phyloP scores from a whole-genome alignment of 2,888 invertebrate species.

The Xylocampa areola region DNA sequence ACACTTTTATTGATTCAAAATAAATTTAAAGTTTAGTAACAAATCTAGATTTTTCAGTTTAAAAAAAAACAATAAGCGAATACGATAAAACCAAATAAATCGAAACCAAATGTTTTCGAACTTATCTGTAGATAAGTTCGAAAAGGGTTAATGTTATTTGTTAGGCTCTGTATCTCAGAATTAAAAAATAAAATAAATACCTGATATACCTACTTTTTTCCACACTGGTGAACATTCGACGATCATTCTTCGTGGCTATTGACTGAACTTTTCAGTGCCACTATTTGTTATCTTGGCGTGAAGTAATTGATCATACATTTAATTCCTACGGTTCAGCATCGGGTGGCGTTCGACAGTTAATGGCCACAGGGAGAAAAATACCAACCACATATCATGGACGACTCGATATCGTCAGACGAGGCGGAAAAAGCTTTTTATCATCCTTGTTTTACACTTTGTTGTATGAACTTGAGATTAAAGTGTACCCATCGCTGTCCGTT shows the following conservation, averaged over 20 bases:
- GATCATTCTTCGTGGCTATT: slow-evolving; percentile 9
- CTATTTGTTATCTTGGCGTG: slow-evolving; percentile 19
- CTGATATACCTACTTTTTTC: slow-evolving; percentile 17
- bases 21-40: too few relatives aligned
- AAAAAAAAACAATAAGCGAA: too few relatives aligned
- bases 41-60: too few relatives aligned
- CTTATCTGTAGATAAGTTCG: too few relatives aligned
- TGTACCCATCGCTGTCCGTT: slow-evolving; percentile 10
- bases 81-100: too few relatives aligned
- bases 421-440: neutral
- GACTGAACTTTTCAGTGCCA: slow-evolving; percentile 11
- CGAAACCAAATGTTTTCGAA: too few relatives aligned
- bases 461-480: neutral
- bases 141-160: too few relatives aligned
- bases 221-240: slow-evolving; percentile 12
- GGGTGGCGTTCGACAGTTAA: slow-evolving; percentile 8
- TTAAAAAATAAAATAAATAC: slow-evolving; percentile 27
- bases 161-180: too few relatives aligned
- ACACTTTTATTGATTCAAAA: too few relatives aligned
- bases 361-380: slow-evolving; percentile 20
- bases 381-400: slow-evolving; percentile 25
- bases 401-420: slow-evolving; percentile 8
- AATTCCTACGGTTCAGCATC: slow-evolving; percentile 20
- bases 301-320: slow-evolving; percentile 43
- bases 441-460: slow-evolving; percentile 4